Evolutionary conservation across 2,113 vertebrate species (phyloP).

Genomic region (Eira barbara): DNA sequence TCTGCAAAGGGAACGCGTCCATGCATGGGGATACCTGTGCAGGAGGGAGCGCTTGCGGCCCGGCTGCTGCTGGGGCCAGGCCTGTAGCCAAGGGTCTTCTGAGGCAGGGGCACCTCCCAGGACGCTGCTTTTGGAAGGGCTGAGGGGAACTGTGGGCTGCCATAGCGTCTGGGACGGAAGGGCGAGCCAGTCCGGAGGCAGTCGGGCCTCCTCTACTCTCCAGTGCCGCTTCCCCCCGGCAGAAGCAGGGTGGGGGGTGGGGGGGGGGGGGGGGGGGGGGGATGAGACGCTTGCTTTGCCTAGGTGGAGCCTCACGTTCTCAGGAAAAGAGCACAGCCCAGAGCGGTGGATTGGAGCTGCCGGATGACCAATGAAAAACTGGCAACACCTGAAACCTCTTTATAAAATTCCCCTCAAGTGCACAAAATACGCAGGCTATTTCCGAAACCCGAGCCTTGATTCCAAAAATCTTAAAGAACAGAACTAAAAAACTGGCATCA

Average conservation of each 20-base stretch:
- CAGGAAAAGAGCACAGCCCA: background rate
- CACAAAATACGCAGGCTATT: background rate
- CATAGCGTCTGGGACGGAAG: accelerated
- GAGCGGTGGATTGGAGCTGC: background rate
- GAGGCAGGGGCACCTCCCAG: background rate
- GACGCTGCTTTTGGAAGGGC: background rate
- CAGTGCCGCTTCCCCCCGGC: background rate
- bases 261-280: no score
- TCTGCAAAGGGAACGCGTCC: background rate
- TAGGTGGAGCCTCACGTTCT: background rate
- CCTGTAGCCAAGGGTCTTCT: background rate
- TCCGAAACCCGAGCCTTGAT: background rate
- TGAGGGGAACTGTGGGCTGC: background rate
- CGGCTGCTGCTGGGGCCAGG: background rate
- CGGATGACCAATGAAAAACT: background rate
- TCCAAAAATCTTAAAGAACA: background rate
- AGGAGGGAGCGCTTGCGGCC: background rate
- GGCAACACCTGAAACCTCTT: background rate
- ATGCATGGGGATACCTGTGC: background rate
- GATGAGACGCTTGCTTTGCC: background rate
- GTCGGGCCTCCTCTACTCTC: background rate
- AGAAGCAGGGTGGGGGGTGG: no score
- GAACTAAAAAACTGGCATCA: background rate
- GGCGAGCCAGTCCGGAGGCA: background rate
- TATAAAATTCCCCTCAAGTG: background rate